Evolutionary conservation across 2,113 vertebrate species (phyloP), one percentile per base, ranked within the genome.

Genomic region (Forbesichthys agassizii): DNA sequence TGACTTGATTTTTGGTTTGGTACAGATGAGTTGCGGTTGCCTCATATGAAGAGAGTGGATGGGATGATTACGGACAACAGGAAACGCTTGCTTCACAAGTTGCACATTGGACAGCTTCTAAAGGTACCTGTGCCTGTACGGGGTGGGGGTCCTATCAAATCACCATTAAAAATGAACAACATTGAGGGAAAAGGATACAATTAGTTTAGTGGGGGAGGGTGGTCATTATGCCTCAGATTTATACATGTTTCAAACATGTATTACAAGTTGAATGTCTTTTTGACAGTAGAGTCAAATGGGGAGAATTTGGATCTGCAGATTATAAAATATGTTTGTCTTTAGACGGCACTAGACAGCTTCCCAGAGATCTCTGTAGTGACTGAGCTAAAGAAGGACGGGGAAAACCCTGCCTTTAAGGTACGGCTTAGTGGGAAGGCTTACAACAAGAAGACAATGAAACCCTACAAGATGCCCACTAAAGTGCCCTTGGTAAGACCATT

Each of bases 1-100:
- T 58, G 6, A 61, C 48, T 56, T 71, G 18, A 47, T 60, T 16
- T 64, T n/a, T 16, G 11, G 5, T 58, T 68, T 18, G 42, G 64
- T 90, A 73, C 81, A 99, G 98, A 99, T 92, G 96, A 97, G 69
- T 88, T 98, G 4, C 92, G 98, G 90, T 90, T 99, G 88, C 96
- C 96, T 79, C 96, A 98, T 67, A 96, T 98, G 97, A 96, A 94
- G 89, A 95, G 93, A 88, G 96, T 99, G 69, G 97, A 99, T 71
- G 93, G 94, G 3, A 95, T 99, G 95, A 92, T 99, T 84, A 95
- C 93, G 66, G 98, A 99, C 87, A 98, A 96, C 83, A 94, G 95
- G 76, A 96, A 94, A 84, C 94, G 93, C 72, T 91, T 99, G 81
- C 96, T 99, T 80, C 91, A 95, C 81, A 98, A 97, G 84, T 90